Base-by-base conservation (phyloP, 2,797 vertebrate genomes). In the Rousettus madagascariensis region DNA sequence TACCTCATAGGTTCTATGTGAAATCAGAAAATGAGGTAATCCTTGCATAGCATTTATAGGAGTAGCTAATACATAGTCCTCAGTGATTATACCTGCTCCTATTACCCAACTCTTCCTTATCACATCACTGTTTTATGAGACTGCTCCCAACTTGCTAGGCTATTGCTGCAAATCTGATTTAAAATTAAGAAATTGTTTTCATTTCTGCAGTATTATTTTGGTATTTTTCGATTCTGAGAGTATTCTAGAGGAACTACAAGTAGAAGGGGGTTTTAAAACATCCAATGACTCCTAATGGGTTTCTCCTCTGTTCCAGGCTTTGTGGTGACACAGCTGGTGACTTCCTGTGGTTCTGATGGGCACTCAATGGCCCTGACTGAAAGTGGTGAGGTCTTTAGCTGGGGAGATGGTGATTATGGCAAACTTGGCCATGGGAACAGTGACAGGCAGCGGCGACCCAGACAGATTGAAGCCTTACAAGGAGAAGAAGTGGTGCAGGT, bases 321-420 rank as follows among this genome's bases (percentile, higher is more conserved):
- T 97, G 99, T 99, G 57, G 99, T 99, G 65, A 99, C 99, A 1
- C 99, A 99, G 97, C 98, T 99, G 92, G 98, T 99, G 95, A 99
- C 99, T 8, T 99, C 99, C 7, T 99, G 99, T 97, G 99, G 99
- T 22, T 99, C 99, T 6, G 99, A 99, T 94, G 99, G 99, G 1
- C 99, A 99, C 86, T 99, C 99, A 33, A 99, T 99, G 99, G 99
- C 99, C 82, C 78, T 99, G 59, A 99, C 99, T 15, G 99, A 99
- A 86, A 99, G 99, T 0, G 99, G 99, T 38, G 99, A 99, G 86
- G 99, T 99, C 79, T 99, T 99, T 80, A 99, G 99, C 97, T 99
- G 99, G 99, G 99, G 99, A 75, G 99, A 99, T 36, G 99, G 99
- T 63, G 99, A 99, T 96, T 99, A 99, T n/a, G 99, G 99, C 96